These are phyloP conservation scores for Pantherophis vulpinus DNA, from an alignment of 2,797 vertebrate species.

Conservation along the genomic window DNA sequence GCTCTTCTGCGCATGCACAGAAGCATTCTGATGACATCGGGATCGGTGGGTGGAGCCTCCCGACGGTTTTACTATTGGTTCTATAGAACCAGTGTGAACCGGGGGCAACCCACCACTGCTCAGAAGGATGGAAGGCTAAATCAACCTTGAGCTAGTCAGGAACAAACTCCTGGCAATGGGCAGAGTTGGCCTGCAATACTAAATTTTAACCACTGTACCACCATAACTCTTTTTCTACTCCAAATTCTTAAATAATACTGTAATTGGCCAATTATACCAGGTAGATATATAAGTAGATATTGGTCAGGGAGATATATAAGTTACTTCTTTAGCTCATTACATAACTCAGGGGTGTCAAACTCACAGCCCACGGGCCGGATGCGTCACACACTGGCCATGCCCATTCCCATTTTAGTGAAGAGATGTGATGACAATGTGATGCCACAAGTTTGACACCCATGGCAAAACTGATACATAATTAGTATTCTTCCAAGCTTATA, in stretches of 20 bases:
- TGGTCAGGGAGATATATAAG: not conserved
- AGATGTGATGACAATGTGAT: too few relatives aligned
- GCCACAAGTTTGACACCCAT: too few relatives aligned
- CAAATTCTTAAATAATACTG: not conserved
- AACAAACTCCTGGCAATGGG: not conserved
- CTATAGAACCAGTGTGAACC: too few relatives aligned
- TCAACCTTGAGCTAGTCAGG: not conserved
- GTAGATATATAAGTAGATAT: not conserved
- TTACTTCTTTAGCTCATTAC: not conserved
- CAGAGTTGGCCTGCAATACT: not conserved
- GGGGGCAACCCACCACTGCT: not conserved
- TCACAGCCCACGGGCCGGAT: accelerated
- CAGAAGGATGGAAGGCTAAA: not conserved
- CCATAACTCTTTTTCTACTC: not conserved
- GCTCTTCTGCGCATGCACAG: too few relatives aligned
- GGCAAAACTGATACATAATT: not conserved
- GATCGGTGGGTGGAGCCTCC: too few relatives aligned
- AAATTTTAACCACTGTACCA: not conserved
- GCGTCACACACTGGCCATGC: too few relatives aligned
- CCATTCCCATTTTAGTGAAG: too few relatives aligned
- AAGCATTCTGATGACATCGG: too few relatives aligned
- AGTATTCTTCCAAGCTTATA: not conserved
- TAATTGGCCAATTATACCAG: not conserved
- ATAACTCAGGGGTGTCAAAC: not conserved
- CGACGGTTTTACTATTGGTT: too few relatives aligned